phyloP scores from a whole-genome alignment of 2,113 vertebrate genomes.

The Aythya baeri region DNA sequence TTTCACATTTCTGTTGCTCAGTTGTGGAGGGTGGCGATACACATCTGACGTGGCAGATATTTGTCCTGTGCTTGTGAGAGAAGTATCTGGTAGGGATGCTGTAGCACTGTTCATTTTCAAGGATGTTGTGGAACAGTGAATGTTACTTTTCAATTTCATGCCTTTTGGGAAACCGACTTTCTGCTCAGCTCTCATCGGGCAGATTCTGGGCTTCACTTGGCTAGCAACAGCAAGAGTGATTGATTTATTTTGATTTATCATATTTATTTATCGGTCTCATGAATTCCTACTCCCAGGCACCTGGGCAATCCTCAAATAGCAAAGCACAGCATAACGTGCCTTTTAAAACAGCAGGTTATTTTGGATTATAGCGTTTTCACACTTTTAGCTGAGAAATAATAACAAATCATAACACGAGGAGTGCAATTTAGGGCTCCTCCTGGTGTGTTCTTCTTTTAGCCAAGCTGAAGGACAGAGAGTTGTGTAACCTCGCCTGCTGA shows the following conservation, averaged over 20 bases:
- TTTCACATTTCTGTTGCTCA: not conserved
- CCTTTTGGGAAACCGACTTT: not conserved
- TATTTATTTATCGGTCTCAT: not conserved
- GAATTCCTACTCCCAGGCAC: not conserved
- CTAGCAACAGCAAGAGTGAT: not conserved
- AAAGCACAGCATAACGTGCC: not conserved
- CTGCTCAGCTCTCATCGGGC: not conserved
- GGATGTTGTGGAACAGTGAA: not conserved
- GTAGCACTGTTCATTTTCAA: not conserved
- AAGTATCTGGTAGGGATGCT: not conserved
- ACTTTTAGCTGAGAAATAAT: slow-evolving; percentile 3
- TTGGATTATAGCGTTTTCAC: slow-evolving; percentile 29
- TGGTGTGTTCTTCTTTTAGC: not conserved
- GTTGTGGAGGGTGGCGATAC: not conserved
- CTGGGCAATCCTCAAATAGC: not conserved
- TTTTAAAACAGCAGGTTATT: not conserved
- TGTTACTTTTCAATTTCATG: not conserved
- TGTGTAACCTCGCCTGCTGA: not conserved
- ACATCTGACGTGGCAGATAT: not conserved
- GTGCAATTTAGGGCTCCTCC: slow-evolving; percentile 11
- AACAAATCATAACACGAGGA: not conserved
- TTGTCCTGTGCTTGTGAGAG: not conserved
- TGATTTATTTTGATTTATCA: not conserved
- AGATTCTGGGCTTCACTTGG: not conserved
- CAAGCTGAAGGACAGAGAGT: slow-evolving; percentile 9